Percentiles rank a stretch among this genome's conserved stretches.
These are phyloP conservation scores for Podarcis siculus DNA, from an alignment of 2,797 vertebrate species.

Conservation along the genomic window DNA sequence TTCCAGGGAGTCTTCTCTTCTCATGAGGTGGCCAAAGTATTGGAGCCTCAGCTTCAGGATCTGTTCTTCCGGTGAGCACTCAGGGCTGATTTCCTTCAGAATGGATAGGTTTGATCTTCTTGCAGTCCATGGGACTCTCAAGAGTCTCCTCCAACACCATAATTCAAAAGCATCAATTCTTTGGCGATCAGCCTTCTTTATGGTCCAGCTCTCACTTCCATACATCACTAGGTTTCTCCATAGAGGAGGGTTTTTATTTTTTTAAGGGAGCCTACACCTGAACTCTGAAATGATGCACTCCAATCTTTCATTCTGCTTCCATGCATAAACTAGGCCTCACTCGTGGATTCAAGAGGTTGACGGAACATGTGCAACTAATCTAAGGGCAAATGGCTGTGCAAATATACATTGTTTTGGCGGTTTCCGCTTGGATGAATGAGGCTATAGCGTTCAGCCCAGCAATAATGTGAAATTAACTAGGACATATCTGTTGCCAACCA, in stretches of 20 bases:
- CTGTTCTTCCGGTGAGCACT: no score
- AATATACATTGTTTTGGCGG: slow-evolving; percentile 24
- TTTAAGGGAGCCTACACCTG: not conserved
- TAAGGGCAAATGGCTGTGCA: not conserved
- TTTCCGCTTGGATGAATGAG: slow-evolving; percentile 19
- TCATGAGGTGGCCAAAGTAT: no score
- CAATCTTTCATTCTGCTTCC: not conserved
- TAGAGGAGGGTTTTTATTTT: not conserved
- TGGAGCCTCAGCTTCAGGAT: no score
- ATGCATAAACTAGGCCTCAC: not conserved
- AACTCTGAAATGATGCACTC: not conserved
- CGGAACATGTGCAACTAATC: not conserved
- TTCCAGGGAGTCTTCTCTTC: no score
- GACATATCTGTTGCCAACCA: not conserved
- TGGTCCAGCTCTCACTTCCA: no score
- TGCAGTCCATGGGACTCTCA: no score
- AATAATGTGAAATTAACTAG: slow-evolving; percentile 10
- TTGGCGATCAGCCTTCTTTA: no score
- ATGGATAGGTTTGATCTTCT: no score
- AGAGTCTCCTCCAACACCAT: no score
- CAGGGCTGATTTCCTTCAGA: no score
- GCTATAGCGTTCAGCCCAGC: not conserved
- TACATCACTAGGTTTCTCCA: not conserved
- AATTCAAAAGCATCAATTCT: no score
- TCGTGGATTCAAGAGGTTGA: not conserved